Evolutionary conservation across 2,113 vertebrate species (phyloP), one percentile per base, ranked within the genome.

Genomic region (Brienomyrus brachyistius): DNA sequence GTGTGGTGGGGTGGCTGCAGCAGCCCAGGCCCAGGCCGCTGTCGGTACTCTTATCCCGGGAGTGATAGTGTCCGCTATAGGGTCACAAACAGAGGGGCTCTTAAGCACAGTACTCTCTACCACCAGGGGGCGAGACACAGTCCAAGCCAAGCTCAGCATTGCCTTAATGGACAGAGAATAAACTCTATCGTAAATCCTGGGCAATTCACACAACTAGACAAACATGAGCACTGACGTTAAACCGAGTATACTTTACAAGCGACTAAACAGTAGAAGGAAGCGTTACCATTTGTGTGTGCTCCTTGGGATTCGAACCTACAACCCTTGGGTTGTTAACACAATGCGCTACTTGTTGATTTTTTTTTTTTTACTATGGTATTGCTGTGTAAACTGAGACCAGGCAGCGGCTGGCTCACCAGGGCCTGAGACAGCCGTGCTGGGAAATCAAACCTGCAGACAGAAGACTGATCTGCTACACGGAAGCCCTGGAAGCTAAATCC

Each of bases 41-140:
- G 96, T 98, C 97, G 0, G 96, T 97, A 88, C 97, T 98, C 94
- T 97, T 97, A 31, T 98, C 97, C 92, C 97, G 94, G 1, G 97
- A 98, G 92, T 98, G 97, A 92, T 97, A 97, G 0, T 97, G 96
- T 23, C 97, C 97, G 70, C 97, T 98, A 83, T 0, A 70, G 92
- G 93, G 90, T 83, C 51, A 89, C 51, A 89, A 47, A 74, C 47
- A 89, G 27, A 35, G 1, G 85, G 88, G 91, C 47, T 35, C 27
- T 1, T 91, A 87, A 90, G 48, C 62, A 9, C 91, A 85, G 54
- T 35, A 90, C 11, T 90, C 4, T 1, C 80, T 83, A 11, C 40
- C 35, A 45, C 80, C 43, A 83, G 35, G 35, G 80, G 80, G 80
- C 1, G 10, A 90, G n/a, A 86, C 23, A 74, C 50, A 85, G 15